Percentiles rank a stretch among this genome's conserved stretches.
Evolutionary conservation across 1,140 invertebrate species (phyloP).

Genomic region (Apis cerana): DNA sequence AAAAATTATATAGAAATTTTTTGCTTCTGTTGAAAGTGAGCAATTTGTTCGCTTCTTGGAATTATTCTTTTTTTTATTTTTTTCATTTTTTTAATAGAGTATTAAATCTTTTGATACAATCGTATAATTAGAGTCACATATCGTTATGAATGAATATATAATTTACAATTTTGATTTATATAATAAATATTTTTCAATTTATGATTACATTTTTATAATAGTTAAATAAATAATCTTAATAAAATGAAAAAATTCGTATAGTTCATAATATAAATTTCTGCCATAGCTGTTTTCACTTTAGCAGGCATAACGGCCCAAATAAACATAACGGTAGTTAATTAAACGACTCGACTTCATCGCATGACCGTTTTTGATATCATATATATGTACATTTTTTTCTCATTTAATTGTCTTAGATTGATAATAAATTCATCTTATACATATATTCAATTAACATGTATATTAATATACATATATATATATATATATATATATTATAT

Average conservation of each 20-base stretch:
- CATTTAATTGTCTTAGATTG: constrained; percentile 39
- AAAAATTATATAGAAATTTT: no score
- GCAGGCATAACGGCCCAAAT: constrained; percentile 79
- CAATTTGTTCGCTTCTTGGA: no score
- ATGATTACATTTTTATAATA: background rate
- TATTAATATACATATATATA: no score
- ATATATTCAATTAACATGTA: background rate
- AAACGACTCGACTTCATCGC: constrained; percentile 55
- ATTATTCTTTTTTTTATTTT: no score
- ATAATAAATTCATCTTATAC: background rate
- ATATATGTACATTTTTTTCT: constrained; percentile 40
- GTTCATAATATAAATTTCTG: constrained; percentile 28
- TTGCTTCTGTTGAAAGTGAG: no score
- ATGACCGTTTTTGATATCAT: constrained; percentile 41
- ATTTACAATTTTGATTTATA: background rate
- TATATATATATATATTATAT: background rate
- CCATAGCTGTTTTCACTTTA: constrained; percentile 75
- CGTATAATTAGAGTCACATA: no score
- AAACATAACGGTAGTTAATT: constrained; percentile 80
- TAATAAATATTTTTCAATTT: constrained; percentile 4
- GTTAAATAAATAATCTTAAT: background rate
- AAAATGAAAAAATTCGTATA: constrained; percentile 47
- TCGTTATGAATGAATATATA: no score
- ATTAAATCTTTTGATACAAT: no score
- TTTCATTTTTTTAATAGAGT: no score